Conservation (phyloP, 2,888 invertebrate species). For the Timema podura region DNA sequence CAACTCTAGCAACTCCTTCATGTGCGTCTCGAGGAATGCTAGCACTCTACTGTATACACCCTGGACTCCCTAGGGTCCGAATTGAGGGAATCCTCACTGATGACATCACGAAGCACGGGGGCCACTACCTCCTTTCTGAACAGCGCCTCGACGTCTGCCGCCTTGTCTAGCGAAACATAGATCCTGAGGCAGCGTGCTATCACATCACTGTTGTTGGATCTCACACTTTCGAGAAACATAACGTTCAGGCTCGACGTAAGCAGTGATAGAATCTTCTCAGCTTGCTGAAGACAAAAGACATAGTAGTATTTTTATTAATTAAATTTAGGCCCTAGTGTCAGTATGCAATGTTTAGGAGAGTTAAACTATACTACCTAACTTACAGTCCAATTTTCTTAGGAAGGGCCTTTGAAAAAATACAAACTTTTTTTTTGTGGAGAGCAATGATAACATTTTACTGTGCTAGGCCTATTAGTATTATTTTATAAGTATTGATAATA, state of each 20-base stretch:
- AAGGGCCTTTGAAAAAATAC: too few relatives aligned
- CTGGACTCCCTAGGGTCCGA: slow-evolving; percentile 57
- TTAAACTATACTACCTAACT: too few relatives aligned
- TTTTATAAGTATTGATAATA: too few relatives aligned
- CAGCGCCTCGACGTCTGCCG: slow-evolving; percentile 65
- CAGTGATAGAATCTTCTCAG: slow-evolving; percentile 24
- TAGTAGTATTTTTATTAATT: too few relatives aligned
- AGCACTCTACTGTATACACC: slow-evolving; percentile 70
- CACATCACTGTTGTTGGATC: slow-evolving; percentile 49
- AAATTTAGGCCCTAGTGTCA: too few relatives aligned
- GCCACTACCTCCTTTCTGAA: slow-evolving; percentile 64
- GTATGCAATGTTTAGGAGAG: too few relatives aligned
- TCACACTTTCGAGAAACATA: slow-evolving; percentile 43
- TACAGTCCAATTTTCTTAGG: too few relatives aligned
- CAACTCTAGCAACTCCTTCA: slow-evolving; percentile 49
- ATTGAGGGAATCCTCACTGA: slow-evolving; percentile 62
- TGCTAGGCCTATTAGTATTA: too few relatives aligned
- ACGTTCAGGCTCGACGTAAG: slow-evolving; percentile 39
- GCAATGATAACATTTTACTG: too few relatives aligned
- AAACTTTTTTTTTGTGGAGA: too few relatives aligned
- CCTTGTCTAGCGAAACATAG: slow-evolving; percentile 63
- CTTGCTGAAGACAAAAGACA: slow-evolving; percentile 15
- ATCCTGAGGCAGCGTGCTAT: slow-evolving; percentile 54
- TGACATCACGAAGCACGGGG: slow-evolving; percentile 64
- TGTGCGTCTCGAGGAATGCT: slow-evolving; percentile 64